Evolutionary conservation across 2,113 vertebrate genomes (phyloP).

Genomic region (Azemiops feae): DNA sequence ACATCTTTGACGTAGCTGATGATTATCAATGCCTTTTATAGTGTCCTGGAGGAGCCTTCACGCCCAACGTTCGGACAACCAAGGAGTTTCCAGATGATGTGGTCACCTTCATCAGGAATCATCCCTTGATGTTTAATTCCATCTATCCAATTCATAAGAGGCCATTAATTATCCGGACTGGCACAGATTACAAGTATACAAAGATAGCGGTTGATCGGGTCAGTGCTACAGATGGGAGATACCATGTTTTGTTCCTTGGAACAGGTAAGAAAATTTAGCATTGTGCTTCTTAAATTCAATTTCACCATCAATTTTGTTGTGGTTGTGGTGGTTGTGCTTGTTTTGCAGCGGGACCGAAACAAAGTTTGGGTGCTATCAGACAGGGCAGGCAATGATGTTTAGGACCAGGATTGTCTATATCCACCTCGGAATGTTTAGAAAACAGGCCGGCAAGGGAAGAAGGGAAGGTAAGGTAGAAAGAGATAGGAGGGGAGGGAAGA

Average conservation of each 20-base stretch:
- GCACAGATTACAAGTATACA: constrained; percentile 91
- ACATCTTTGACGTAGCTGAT: background rate
- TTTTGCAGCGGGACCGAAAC: background rate
- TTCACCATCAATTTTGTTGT: background rate
- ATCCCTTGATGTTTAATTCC: constrained; percentile 95
- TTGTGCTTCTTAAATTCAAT: background rate
- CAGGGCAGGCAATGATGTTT: background rate
- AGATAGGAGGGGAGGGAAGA: no score
- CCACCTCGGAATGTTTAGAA: background rate
- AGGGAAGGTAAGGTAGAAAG: no score
- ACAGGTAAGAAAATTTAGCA: constrained; percentile 78
- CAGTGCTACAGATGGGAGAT: constrained; percentile 88
- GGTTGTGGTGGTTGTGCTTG: background rate
- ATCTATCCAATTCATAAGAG: constrained; percentile 88
- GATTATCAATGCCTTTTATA: constrained; percentile 49
- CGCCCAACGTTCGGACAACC: constrained; percentile 87
- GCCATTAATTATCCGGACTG: constrained; percentile 89
- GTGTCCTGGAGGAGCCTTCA: constrained; percentile 98
- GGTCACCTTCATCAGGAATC: constrained; percentile 94
- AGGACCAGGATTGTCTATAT: background rate
- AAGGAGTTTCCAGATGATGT: constrained; percentile 98
- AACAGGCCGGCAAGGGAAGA: background rate
- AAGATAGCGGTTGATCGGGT: constrained; percentile 93
- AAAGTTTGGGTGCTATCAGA: background rate
- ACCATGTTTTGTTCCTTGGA: constrained; percentile 93